Evolutionary conservation across 1,140 invertebrate genomes (phyloP), one percentile per base, ranked within the genome.

Genomic region (Orchestia grillus): DNA sequence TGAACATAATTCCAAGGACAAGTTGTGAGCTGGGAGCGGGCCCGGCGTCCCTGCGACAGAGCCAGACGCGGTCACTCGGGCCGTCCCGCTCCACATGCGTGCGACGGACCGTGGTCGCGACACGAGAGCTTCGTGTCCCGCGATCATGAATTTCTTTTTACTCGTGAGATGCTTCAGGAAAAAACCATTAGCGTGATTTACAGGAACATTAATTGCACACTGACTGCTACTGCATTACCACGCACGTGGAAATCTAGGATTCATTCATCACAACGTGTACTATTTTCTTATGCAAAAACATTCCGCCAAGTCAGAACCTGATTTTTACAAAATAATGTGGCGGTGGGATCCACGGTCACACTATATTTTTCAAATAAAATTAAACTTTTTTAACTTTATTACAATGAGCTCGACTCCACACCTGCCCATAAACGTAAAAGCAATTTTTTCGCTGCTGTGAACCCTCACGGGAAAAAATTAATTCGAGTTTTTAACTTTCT

Each of bases 171-270:
- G 88, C 41, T 91, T 91, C 88, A 42, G 88, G 41, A 77, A 91
- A 91, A 42, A 91, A 91, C 6, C 88, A 91, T 91, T 91, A 91
- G 44, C 11, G 44, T 91, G 88, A 91, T 91, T 91, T 91, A 91
- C 15, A 19, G 88, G 41, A 44, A 42, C 88, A 91, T 91, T 91
- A 91, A 91, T 91, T 91, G 88, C 15, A 44, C 88, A 91, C 41
- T 44, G 88, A 91, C 41, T 91, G 8, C 88, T 4, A 91, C 88
- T 91, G 23, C 88, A 91, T 91, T 91, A 91, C 88, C 44, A 43
- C 42, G 41, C 16, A 43, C 88, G 41, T 4, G 88, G 15, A 42
- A 44, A 43, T 91, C 15, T 11, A 43, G 41, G 44, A 42, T 91
- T 91, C 88, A 91, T 91, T 91, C 88, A 91, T 77, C 62, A 77